Percentiles rank a stretch among this genome's conserved stretches.
These are phyloP conservation scores for Aphodius sticticus DNA, from an alignment of 2,888 invertebrate species.

Conservation along the genomic window DNA sequence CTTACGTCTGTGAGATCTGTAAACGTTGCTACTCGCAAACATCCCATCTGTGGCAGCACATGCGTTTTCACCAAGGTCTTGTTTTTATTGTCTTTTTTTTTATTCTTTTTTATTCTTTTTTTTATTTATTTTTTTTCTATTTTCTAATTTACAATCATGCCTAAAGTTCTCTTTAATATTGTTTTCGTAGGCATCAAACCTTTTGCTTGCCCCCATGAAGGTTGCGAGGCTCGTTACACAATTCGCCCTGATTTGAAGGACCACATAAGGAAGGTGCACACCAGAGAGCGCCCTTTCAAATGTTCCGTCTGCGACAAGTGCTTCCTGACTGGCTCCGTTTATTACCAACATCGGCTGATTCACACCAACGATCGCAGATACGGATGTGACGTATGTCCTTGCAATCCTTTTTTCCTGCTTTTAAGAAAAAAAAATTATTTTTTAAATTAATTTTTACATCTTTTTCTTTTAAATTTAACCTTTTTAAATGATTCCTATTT, in stretches of 20 bases:
- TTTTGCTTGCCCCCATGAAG: constrained; percentile 67
- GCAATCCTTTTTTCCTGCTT: constrained; percentile 16
- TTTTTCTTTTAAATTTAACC: background rate
- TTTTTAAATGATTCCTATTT: background rate
- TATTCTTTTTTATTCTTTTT: too few species aligned
- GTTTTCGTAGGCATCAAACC: constrained; percentile 65
- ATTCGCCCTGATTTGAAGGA: constrained; percentile 71
- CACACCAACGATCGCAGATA: constrained; percentile 71
- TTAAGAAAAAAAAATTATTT: background rate
- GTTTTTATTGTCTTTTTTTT: too few species aligned
- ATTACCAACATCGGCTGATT: constrained; percentile 70
- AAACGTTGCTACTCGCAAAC: constrained; percentile 70
- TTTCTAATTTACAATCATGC: background rate
- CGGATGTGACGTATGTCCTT: constrained; percentile 64
- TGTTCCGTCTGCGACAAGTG: constrained; percentile 69
- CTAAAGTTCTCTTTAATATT: background rate
- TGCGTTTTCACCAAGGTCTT: constrained; percentile 69
- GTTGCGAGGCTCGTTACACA: constrained; percentile 69
- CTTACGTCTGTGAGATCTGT: constrained; percentile 68
- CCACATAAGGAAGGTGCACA: constrained; percentile 70
- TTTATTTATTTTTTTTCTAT: too few species aligned
- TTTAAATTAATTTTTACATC: background rate
- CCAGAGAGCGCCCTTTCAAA: constrained; percentile 70
- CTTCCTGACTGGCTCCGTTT: constrained; percentile 70
- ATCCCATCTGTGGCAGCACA: constrained; percentile 72